Evolutionary conservation across 2,113 vertebrate genomes (phyloP).

Genomic region (Oryzias javanicus): DNA sequence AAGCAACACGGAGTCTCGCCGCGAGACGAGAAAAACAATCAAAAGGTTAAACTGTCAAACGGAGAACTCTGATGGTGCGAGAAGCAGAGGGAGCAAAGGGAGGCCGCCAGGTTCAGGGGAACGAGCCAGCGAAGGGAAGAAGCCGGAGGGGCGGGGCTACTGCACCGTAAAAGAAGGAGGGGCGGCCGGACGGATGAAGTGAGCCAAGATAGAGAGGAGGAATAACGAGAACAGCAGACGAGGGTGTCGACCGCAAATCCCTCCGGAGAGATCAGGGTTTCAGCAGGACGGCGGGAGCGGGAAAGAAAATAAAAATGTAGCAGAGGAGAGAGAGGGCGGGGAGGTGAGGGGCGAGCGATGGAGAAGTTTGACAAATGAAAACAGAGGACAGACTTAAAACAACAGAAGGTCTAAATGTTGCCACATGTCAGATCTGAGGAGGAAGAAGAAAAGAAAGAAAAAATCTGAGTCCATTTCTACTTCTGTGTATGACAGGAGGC

Average conservation of each 20-base stretch:
- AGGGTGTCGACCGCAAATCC: conserved; percentile 70
- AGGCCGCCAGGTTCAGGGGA: conserved; percentile 47
- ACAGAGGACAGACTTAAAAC: no score
- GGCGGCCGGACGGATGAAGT: conserved; percentile 49
- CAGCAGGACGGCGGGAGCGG: conserved; percentile 47
- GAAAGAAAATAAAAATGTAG: conserved; percentile 48
- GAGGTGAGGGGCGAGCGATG: conserved; percentile 21
- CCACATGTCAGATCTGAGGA: no score
- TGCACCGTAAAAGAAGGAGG: conserved; percentile 33
- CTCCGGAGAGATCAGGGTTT: conserved; percentile 54
- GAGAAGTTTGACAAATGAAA: conserved; percentile 7
- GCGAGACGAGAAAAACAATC: conserved; percentile 16
- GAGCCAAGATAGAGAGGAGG: conserved; percentile 34
- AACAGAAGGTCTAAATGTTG: no score
- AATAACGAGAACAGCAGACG: conserved; percentile 76
- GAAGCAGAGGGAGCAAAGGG: conserved; percentile 37
- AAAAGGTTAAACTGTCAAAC: conserved; percentile 32
- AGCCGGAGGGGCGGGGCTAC: conserved; percentile 24
- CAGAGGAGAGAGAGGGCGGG: conserved; percentile 3
- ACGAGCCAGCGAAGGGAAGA: conserved; percentile 43
- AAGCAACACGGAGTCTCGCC: no score
- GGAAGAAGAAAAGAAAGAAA: no score
- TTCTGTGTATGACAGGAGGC: no score
- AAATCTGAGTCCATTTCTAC: no score
- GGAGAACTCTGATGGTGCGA: conserved; percentile 23